Evolutionary conservation across 2,113 vertebrate species (phyloP).

Genomic region (Emydocephalus ijimae): DNA sequence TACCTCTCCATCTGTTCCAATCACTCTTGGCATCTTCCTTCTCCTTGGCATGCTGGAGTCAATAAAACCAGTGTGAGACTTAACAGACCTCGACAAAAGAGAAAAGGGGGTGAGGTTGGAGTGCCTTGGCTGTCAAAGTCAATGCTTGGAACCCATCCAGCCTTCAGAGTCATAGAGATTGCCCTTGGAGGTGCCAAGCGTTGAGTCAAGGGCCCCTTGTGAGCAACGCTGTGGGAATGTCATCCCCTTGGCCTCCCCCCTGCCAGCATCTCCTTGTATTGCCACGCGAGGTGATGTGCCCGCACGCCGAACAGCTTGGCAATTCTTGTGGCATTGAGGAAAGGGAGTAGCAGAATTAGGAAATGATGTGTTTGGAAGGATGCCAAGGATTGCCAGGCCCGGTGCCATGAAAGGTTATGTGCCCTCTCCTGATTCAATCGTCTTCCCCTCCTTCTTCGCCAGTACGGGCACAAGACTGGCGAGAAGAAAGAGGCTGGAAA

Average conservation of each 20-base stretch:
- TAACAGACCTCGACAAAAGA: slow-evolving; percentile 59
- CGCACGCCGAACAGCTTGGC: slow-evolving; percentile 60
- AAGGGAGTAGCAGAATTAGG: slow-evolving; percentile 29
- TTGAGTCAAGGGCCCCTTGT: slow-evolving; percentile 53
- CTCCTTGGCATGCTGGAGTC: slow-evolving; percentile 52
- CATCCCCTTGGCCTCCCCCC: slow-evolving; percentile 41
- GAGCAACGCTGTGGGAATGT: slow-evolving; percentile 66
- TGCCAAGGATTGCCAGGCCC: slow-evolving; percentile 63
- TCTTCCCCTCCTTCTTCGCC: slow-evolving; percentile 42
- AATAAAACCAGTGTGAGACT: slow-evolving; percentile 65
- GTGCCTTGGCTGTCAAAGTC: slow-evolving; percentile 56
- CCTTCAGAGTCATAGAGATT: slow-evolving; percentile 41
- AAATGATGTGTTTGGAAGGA: slow-evolving; percentile 57
- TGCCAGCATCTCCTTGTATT: slow-evolving; percentile 24
- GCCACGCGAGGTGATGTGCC: neutral
- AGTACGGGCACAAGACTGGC: slow-evolving; percentile 54
- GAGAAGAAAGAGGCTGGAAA: slow-evolving; percentile 60
- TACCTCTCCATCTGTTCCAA: slow-evolving; percentile 44
- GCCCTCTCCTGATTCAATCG: neutral
- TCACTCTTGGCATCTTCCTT: slow-evolving; percentile 49
- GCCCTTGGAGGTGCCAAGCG: slow-evolving; percentile 52
- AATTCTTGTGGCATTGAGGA: slow-evolving; percentile 54
- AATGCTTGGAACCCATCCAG: slow-evolving; percentile 64
- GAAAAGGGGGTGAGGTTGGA: slow-evolving; percentile 56
- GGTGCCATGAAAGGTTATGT: slow-evolving; percentile 53